Evolutionary conservation across 2,888 invertebrate genomes (phyloP), one percentile per base, ranked within the genome.

Genomic region (Cheilosia impressa): DNA sequence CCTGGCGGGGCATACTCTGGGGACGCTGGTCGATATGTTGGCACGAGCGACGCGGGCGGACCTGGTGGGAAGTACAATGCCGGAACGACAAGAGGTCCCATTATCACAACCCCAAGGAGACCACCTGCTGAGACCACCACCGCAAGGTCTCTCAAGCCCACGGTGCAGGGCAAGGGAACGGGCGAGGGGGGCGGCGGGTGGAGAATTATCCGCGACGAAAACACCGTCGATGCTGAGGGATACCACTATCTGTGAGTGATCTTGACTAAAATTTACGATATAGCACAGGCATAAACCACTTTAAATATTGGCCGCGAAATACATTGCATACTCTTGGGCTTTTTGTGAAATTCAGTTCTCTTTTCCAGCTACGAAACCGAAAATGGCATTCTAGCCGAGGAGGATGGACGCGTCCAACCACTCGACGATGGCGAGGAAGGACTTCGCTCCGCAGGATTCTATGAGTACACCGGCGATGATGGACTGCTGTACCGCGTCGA

Each of bases 391-490:
- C 68, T 88, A 5, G 94, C 93, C 7, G 89, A 93, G 58, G 94
- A 94, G 88, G 88, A 84, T 3, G 95, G 95, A 22, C 93, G 93
- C 88, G 93, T 95, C 22, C 94, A 94, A 88, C 92, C 93, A 87
- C 89, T 93, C 13, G 93, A 93, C 0, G 89, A 91, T 24, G 93
- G 93, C 19, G 93, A 93, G 2, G 94, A 94, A 81, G 94, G 94
- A 1, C 93, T 95, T 60, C 93, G 93, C 72, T 94, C 95, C 1
- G 93, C 93, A 73, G 96, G 96, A 3, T 95, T 94, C 89, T 95
- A 94, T 89, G 94, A 95, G 88, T 96, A 95, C 89, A 94, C 95
- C 0, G 95, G 95, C 1, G 94, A 94, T 65, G 94, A 94, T 89
- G 94, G 94, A 50, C 90, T 92, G 1, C 91, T 93, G 31, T 93